phyloP scores from a whole-genome alignment of 2,888 invertebrate species.

The Caenorhabditis sp. region DNA sequence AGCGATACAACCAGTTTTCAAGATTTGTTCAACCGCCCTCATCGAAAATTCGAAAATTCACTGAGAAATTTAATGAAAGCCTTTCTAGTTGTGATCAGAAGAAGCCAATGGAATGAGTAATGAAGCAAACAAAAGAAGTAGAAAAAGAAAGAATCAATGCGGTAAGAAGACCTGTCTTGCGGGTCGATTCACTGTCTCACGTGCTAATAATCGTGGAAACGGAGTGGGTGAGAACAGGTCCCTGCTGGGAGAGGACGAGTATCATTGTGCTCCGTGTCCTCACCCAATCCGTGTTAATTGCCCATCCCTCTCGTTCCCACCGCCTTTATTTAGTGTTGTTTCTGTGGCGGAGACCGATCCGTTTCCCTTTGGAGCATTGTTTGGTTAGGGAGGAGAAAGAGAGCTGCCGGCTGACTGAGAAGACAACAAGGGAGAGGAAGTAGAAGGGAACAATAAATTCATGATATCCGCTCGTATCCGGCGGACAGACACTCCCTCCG shows the following conservation, averaged over 20 bases:
- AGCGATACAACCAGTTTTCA: no score
- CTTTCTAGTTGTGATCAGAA: slow-evolving; percentile 5
- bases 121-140: slow-evolving; percentile 27
- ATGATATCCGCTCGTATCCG: slow-evolving; percentile 48
- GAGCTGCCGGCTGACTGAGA: slow-evolving; percentile 17
- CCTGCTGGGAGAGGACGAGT: neutral
- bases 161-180: slow-evolving; percentile 22
- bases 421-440: slow-evolving; percentile 5
- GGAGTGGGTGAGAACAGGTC: slow-evolving; percentile 15
- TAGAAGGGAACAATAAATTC: slow-evolving; percentile 31
- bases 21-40: no score
- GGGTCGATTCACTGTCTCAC: neutral
- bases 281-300: slow-evolving; percentile 22
- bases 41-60: no score
- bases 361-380: slow-evolving; percentile 27
- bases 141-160: slow-evolving; percentile 1
- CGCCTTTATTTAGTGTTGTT: slow-evolving; percentile 9
- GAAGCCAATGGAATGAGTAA: slow-evolving; percentile 31
- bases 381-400: slow-evolving; percentile 21
- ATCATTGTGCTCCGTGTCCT: slow-evolving; percentile 3
- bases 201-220: slow-evolving; percentile 33
- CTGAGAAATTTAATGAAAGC: no score
- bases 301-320: slow-evolving; percentile 7
- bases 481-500: neutral
- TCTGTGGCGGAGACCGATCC: neutral